Evolutionary conservation across 2,113 vertebrate species (phyloP), one percentile per base, ranked within the genome.

Genomic region (Cichladusa arquata): DNA sequence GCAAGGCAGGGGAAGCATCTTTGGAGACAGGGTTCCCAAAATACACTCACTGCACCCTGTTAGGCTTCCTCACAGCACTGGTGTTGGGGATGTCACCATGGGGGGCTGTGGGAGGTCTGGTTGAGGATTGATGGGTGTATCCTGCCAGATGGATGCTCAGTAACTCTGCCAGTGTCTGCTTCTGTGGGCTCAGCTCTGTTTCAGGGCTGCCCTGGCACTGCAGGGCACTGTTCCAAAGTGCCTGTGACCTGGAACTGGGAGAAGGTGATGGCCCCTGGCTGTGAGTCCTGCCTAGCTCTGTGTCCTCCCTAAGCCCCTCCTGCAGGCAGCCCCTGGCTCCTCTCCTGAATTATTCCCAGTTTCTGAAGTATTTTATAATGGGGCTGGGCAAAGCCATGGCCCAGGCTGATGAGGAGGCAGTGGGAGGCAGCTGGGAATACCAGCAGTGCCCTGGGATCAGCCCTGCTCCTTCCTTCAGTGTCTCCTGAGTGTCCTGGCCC

Each of bases 11-110:
- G 61, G 67, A 54, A 91, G 57, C 0, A 0, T 76, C 54, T 92
- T 33, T 40, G 42, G 81, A 85, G 44, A 44, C 0, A 0, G 26
- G 16, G 29, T 6, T 94, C 61, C 70, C 53, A 23, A 60, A 89
- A 81, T 40, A 29, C 14, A 0, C 45, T 56, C 19, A 1, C 3
- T 26, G 6, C 24, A 36, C 28, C 61, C 61, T 0, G 0, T 15
- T 5, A 12, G 65, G 69, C 12, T 51, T 80, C 79, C 70, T 31
- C 0, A 0, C 44, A 74, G 81, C 60, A 0, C 65, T 19, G 51
- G 5, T 51, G 72, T 13, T 0, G 4, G 77, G 45, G 17, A 5
- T 38, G 61, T 74, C 58, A 23, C 71, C 6, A 1, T 1, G 36
- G 1, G 8, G 83, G 62, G 8, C 76, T 73, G 69, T 2, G 13